Evolutionary conservation across 2,113 vertebrate genomes (phyloP), one percentile per base, ranked within the genome.

Genomic region (Heptranchias perlo): DNA sequence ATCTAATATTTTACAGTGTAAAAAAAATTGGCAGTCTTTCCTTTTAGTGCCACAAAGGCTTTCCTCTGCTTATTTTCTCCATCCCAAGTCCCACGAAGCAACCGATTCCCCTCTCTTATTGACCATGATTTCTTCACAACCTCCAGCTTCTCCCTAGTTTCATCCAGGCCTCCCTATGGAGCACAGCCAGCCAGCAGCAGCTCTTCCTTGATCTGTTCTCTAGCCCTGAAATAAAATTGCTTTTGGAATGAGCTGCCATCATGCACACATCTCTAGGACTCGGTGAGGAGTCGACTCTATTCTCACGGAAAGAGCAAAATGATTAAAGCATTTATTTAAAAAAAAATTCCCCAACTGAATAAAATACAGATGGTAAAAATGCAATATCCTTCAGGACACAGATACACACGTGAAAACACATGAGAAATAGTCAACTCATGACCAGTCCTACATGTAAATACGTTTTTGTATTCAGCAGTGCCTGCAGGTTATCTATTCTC

Each of bases 191-290:
- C 93, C 44, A 67, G 93, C 93, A 49, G 62, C 64, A 69, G 93
- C 62, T 67, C 93, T 69, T 95, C 61, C 93, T 69, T 95, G 93
- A 95, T 95, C 93, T 93, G 58, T 93, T 62, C 89, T 93, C 89
- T 62, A 62, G 89, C 58, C 58, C 89, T 62, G 89, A 93, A 93
- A 93, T 93, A 62, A 95, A 95, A 95, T 95, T 95, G 93, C 93
- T 67, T 95, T 95, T 65, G 93, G 62, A 95, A 95, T 69, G 64
- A 95, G 93, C 64, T 93, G 89, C 89, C 64, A 69, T 69, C 44
- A 44, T 10, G 64, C 61, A 69, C 62, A 67, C 64, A 49, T 95
- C 93, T 69, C 93, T 13, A 35, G 64, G n/a, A 67, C 64, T 69
- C 64, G 18, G 64, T 49, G 93, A 95, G 93, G 64, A 95, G 93